Percentiles rank a stretch among this genome's conserved stretches.
These are phyloP conservation scores for Cephus cinctus DNA, from an alignment of 1,140 invertebrate genomes.

Conservation along the genomic window DNA sequence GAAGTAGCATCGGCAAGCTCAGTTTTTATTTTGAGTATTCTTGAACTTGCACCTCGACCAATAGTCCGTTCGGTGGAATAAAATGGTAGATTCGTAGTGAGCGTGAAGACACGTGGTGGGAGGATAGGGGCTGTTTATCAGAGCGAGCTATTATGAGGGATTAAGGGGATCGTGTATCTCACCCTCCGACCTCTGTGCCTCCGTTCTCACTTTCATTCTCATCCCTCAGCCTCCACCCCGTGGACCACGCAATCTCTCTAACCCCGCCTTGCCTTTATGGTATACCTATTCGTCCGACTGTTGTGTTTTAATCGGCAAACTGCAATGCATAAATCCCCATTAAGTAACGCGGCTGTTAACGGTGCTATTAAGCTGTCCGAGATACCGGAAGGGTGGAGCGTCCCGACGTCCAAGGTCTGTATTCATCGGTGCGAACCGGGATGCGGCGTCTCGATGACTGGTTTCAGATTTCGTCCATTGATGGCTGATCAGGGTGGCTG, in stretches of 20 bases:
- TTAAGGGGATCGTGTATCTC: slow-evolving; percentile 22
- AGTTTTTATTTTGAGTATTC: too few relatives aligned
- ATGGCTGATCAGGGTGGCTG: too few relatives aligned
- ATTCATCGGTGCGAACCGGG: too few relatives aligned
- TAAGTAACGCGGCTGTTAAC: slow-evolving; percentile 44
- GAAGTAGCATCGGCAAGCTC: too few relatives aligned
- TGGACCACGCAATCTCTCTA: slow-evolving; percentile 7
- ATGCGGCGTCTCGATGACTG: too few relatives aligned
- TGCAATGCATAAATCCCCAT: slow-evolving; percentile 40
- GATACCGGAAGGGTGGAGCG: slow-evolving; percentile 6
- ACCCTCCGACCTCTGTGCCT: slow-evolving; percentile 13
- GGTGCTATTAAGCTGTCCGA: slow-evolving; percentile 39
- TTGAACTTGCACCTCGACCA: too few relatives aligned
- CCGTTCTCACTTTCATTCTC: slow-evolving; percentile 20
- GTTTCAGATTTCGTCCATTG: too few relatives aligned
- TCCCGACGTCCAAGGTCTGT: slow-evolving; percentile 8
- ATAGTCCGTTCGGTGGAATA: too few relatives aligned
- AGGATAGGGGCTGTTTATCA: slow-evolving; percentile 18
- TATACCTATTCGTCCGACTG: slow-evolving; percentile 6
- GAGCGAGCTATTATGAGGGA: slow-evolving; percentile 24
- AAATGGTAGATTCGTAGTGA: too few relatives aligned
- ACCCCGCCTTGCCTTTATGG: slow-evolving; percentile 1
- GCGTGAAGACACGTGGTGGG: too few relatives aligned
- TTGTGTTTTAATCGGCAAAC: slow-evolving; percentile 37
- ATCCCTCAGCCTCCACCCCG: slow-evolving; percentile 30